Percentiles rank a stretch among this genome's conserved stretches.
Evolutionary conservation across 2,888 invertebrate genomes (phyloP).

Genomic region (Dendrolimus houi): DNA sequence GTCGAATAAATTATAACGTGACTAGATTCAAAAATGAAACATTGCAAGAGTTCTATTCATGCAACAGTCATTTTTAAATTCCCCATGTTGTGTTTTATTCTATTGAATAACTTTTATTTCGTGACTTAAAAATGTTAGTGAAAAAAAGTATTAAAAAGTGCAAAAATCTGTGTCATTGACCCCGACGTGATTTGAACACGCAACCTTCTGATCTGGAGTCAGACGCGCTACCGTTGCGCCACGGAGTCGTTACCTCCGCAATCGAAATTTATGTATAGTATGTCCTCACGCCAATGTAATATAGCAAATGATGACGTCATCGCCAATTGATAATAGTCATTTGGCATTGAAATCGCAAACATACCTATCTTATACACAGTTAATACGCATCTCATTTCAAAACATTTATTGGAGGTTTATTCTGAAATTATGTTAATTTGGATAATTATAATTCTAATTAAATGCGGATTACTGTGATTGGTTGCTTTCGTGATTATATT

Average conservation of each 20-base stretch:
- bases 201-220: constrained; percentile 98
- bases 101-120: no score
- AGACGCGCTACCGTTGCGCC: constrained; percentile 98
- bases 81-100: no score
- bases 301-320: not conserved
- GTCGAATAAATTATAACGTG: no score
- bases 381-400: not conserved
- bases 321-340: not conserved
- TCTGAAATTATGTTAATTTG: not conserved
- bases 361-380: not conserved
- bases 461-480: no score
- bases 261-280: constrained; percentile 21
- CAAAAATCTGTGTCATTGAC: no score
- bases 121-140: no score
- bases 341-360: not conserved
- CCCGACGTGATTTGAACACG: constrained; percentile 98
- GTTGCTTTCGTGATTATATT: no score
- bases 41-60: no score
- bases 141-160: no score
- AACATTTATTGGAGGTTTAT: not conserved
- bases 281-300: not conserved
- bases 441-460: not conserved
- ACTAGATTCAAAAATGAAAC: no score
- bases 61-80: no score
- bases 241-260: constrained; percentile 77